phyloP scores from a whole-genome alignment of 2,797 vertebrate species.

The Anabas testudineus region DNA sequence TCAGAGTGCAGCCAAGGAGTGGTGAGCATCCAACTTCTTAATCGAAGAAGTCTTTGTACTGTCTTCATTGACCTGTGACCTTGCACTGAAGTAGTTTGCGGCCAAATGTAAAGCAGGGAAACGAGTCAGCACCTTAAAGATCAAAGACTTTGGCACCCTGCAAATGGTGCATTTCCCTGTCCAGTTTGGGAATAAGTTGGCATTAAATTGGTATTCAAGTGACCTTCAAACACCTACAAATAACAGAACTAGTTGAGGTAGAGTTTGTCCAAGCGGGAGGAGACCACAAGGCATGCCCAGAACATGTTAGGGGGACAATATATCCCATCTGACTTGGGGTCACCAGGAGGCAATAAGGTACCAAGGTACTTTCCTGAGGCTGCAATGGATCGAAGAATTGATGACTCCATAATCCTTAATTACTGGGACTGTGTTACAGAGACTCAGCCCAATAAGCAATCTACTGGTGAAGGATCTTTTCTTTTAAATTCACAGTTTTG shows the following conservation, averaged over 20 bases:
- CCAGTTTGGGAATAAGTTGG: not conserved
- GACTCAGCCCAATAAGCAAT: not conserved
- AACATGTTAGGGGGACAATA: constrained; percentile 15
- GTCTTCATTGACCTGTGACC: constrained; percentile 19
- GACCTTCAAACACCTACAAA: too few relatives aligned
- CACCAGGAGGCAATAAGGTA: not conserved
- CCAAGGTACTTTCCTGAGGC: not conserved
- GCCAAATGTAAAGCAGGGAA: constrained; percentile 17
- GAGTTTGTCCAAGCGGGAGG: constrained; percentile 8
- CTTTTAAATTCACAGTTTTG: constrained; percentile 3
- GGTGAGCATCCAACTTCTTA: constrained; percentile 9
- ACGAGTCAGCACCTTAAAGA: not conserved
- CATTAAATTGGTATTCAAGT: not conserved
- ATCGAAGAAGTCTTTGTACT: not conserved
- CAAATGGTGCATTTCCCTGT: not conserved
- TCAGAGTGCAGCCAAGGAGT: constrained; percentile 2
- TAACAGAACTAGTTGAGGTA: not conserved
- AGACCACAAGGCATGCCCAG: not conserved
- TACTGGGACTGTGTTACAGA: not conserved
- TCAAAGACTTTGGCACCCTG: not conserved
- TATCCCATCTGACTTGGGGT: constrained; percentile 15
- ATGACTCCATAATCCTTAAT: constrained; percentile 20
- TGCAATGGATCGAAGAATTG: not conserved
- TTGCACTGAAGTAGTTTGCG: constrained; percentile 1
- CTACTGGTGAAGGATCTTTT: not conserved